Conservation (phyloP, 2,113 vertebrate species). For the Hydrolagus affinis region DNA sequence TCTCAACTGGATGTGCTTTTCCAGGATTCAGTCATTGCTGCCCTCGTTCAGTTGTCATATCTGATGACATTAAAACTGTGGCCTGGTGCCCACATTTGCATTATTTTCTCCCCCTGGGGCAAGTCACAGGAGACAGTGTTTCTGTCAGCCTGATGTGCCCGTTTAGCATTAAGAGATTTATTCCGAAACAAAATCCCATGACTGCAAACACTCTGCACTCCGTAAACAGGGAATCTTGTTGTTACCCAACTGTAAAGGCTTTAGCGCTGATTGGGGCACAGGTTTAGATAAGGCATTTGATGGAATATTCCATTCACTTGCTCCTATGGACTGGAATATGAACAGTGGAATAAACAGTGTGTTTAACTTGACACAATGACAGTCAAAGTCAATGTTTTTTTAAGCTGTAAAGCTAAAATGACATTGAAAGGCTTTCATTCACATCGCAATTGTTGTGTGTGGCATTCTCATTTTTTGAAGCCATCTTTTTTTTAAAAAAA, state of each 20-base stretch:
- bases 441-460: too few relatives aligned
- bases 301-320: not conserved
- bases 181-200: not conserved
- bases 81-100: not conserved
- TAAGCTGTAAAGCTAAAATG: too few relatives aligned
- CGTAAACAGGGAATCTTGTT: not conserved
- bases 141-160: not conserved
- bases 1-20: not conserved
- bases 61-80: not conserved
- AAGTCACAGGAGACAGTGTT: not conserved
- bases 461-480: too few relatives aligned
- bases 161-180: not conserved
- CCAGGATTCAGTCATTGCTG: not conserved
- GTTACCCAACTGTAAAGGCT: not conserved
- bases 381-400: too few relatives aligned
- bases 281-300: not conserved
- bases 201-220: not conserved
- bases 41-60: not conserved
- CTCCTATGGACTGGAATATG: not conserved
- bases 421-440: too few relatives aligned
- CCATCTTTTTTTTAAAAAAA: not conserved
- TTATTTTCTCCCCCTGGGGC: not conserved
- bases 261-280: not conserved
- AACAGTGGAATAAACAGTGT: too few relatives aligned
- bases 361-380: too few relatives aligned